Conservation (phyloP, 2,113 vertebrate species). For the Aplodontia rufa region DNA sequence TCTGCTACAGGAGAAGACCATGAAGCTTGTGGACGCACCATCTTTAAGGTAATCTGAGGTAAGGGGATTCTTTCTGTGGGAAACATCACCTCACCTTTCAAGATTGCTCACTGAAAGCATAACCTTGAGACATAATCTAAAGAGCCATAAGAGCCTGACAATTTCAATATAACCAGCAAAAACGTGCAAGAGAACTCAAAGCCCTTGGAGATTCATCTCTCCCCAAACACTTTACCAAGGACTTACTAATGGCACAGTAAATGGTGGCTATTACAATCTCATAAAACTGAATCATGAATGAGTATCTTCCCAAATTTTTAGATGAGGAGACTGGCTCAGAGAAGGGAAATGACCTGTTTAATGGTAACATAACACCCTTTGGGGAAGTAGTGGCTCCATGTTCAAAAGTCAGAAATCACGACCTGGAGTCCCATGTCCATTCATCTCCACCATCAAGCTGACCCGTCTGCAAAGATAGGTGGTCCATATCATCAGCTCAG, state of each 20-base stretch:
- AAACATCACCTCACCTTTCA: not conserved
- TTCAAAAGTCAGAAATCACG: not conserved
- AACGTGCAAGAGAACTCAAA: not conserved
- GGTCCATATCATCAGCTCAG: not conserved
- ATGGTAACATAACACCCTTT: not conserved
- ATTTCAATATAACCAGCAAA: not conserved
- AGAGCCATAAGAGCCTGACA: not conserved
- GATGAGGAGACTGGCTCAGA: not conserved
- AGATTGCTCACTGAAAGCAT: conserved; percentile 30
- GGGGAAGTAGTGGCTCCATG: not conserved
- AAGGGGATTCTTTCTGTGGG: not conserved
- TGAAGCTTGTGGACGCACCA: not conserved
- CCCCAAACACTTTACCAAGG: not conserved
- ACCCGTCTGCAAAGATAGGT: not conserved
- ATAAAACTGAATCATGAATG: conserved; percentile 1
- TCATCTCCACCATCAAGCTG: not conserved
- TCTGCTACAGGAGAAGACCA: not conserved
- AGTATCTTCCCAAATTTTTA: not conserved
- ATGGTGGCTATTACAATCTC: not conserved
- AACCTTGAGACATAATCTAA: conserved; percentile 29
- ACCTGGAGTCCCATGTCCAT: not conserved
- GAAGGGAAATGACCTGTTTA: not conserved
- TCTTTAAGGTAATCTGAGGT: not conserved
- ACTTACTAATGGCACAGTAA: not conserved
- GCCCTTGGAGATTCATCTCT: not conserved